Conservation (phyloP, 1,140 invertebrate species). For the Ganaspis sp. region DNA sequence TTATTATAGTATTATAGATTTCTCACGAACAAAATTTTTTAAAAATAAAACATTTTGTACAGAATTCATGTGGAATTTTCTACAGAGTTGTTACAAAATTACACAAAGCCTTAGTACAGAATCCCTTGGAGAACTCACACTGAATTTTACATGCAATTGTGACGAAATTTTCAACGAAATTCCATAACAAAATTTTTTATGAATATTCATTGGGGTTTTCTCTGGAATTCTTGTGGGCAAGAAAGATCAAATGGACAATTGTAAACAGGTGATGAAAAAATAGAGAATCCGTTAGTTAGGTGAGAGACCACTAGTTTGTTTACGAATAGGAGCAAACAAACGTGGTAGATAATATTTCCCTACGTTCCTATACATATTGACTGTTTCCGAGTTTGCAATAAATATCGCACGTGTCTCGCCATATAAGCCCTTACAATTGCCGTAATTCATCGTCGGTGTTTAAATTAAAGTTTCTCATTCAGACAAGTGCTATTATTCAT, state of each 20-base stretch:
- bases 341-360: neutral
- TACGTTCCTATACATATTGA: neutral
- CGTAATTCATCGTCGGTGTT: slow-evolving; percentile 10
- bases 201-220: too few relatives aligned
- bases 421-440: slow-evolving; percentile 24
- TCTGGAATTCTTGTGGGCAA: neutral
- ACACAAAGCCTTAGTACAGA: too few relatives aligned
- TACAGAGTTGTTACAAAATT: too few relatives aligned
- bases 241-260: neutral
- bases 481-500: slow-evolving; percentile 27
- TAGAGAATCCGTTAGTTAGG: neutral
- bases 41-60: too few relatives aligned
- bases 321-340: slow-evolving; percentile 8
- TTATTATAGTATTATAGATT: too few relatives aligned
- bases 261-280: neutral
- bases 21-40: too few relatives aligned
- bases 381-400: slow-evolving; percentile 4
- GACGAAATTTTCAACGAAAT: too few relatives aligned
- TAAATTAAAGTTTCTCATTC: slow-evolving; percentile 16
- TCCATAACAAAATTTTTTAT: too few relatives aligned
- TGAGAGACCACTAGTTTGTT: neutral
- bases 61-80: too few relatives aligned
- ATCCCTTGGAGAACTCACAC: too few relatives aligned
- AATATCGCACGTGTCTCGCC: neutral
- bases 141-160: too few relatives aligned